Percentiles rank a stretch among this genome's conserved stretches.
Conservation (phyloP, 2,113 vertebrate species). For the Isichthys henryi region DNA sequence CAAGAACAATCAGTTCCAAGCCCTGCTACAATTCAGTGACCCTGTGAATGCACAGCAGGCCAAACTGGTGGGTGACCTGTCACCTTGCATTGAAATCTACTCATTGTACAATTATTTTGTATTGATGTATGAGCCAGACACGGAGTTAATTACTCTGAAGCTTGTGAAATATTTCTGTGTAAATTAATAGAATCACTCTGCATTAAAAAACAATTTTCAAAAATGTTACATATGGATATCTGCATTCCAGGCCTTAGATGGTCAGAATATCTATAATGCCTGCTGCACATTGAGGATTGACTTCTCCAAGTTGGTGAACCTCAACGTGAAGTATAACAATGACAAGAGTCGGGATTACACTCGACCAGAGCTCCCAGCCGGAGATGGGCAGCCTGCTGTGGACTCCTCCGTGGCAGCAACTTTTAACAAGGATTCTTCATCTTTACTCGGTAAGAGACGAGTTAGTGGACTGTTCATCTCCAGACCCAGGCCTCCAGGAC, state of each 20-base stretch:
- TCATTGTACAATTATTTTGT: neutral
- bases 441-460: constrained; percentile 87
- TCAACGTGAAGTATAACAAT: constrained; percentile 98
- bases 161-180: neutral
- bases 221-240: neutral
- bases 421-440: constrained; percentile 87
- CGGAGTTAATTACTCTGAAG: neutral
- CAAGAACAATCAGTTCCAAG: constrained; percentile 99
- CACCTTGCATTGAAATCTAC: neutral
- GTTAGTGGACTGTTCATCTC: constrained; percentile 29
- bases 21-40: constrained; percentile 93
- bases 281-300: constrained; percentile 96
- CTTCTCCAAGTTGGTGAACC: constrained; percentile 96
- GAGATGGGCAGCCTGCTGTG: constrained; percentile 84
- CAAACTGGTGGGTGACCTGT: constrained; percentile 74
- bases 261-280: constrained; percentile 97
- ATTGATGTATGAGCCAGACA: neutral
- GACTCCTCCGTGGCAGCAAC: constrained; percentile 81
- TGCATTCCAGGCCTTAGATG: constrained; percentile 78
- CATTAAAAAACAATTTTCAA: neutral
- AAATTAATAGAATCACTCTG: neutral
- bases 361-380: constrained; percentile 88
- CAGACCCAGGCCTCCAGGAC: neutral
- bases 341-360: constrained; percentile 98
- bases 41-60: constrained; percentile 94